Evolutionary conservation across 1,140 invertebrate species (phyloP).

Genomic region (Caenorhabditis remanei): DNA sequence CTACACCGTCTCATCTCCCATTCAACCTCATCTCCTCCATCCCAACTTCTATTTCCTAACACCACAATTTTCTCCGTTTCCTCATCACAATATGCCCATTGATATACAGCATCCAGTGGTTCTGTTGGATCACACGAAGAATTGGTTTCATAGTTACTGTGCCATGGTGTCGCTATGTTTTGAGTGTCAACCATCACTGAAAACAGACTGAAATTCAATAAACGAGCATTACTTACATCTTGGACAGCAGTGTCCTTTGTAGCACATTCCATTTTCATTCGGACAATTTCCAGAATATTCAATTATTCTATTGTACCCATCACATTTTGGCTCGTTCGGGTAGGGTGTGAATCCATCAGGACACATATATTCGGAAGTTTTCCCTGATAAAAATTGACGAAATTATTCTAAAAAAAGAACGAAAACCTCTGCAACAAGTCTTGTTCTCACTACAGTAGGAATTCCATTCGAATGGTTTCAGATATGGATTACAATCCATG

Average conservation of each 20-base stretch:
- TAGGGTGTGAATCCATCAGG: constrained; percentile 1
- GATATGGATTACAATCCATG: not conserved
- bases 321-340: not conserved
- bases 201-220: not conserved
- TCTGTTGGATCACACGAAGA: not conserved
- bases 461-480: not conserved
- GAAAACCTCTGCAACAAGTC: not conserved
- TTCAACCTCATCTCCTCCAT: not conserved
- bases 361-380: not conserved
- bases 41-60: not conserved
- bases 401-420: not conserved
- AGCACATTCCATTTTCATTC: constrained; percentile 13
- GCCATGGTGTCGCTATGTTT: not conserved
- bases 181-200: not conserved
- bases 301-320: too few species aligned
- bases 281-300: not conserved
- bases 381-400: not conserved
- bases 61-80: not conserved
- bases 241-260: constrained; percentile 3
- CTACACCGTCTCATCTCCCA: not conserved
- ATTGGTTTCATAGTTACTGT: not conserved
- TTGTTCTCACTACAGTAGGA: not conserved
- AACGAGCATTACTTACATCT: not conserved
- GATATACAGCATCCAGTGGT: not conserved
- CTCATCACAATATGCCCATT: constrained; percentile 2